phyloP scores from a whole-genome alignment of 2,113 vertebrate genomes.

The Pachypanchax playfairii region DNA sequence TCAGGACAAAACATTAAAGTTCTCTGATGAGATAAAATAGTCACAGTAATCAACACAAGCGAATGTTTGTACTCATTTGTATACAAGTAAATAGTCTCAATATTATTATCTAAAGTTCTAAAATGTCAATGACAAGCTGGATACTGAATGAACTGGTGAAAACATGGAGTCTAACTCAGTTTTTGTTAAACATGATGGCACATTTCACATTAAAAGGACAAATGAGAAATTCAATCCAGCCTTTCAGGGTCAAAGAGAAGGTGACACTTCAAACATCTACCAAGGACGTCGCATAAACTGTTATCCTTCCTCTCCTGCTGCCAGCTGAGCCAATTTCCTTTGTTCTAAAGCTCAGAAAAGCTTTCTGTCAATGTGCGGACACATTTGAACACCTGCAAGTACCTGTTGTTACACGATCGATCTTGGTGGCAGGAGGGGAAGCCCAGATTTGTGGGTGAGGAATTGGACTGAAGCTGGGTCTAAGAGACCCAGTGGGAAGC shows the following conservation, averaged over 20 bases:
- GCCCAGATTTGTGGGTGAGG: conserved; percentile 60
- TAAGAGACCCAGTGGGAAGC: conserved; percentile 62
- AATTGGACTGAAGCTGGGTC: conserved; percentile 65
- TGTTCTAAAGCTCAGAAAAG: conserved; percentile 61
- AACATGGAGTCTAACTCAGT: not conserved
- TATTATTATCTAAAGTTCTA: not conserved
- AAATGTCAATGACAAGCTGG: not conserved
- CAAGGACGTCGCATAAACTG: conserved; percentile 56
- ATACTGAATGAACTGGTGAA: not conserved
- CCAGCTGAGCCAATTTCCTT: conserved; percentile 60
- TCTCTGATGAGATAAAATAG: conserved; percentile 9
- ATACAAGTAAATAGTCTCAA: not conserved
- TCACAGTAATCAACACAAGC: not conserved
- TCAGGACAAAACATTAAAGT: conserved; percentile 4
- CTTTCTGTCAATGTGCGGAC: conserved; percentile 54
- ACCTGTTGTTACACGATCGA: conserved; percentile 72
- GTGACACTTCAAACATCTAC: conserved; percentile 59
- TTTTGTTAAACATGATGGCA: too few relatives aligned
- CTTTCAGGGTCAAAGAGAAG: conserved; percentile 38
- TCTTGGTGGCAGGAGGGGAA: conserved; percentile 55
- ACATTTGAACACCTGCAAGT: conserved; percentile 64
- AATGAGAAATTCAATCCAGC: conserved; percentile 33
- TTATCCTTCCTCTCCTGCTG: conserved; percentile 20
- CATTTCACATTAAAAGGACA: conserved; percentile 13
- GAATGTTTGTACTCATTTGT: not conserved